Evolutionary conservation across 2,113 vertebrate genomes (phyloP), one percentile per base, ranked within the genome.

Genomic region (Rhinolophus sinicus): DNA sequence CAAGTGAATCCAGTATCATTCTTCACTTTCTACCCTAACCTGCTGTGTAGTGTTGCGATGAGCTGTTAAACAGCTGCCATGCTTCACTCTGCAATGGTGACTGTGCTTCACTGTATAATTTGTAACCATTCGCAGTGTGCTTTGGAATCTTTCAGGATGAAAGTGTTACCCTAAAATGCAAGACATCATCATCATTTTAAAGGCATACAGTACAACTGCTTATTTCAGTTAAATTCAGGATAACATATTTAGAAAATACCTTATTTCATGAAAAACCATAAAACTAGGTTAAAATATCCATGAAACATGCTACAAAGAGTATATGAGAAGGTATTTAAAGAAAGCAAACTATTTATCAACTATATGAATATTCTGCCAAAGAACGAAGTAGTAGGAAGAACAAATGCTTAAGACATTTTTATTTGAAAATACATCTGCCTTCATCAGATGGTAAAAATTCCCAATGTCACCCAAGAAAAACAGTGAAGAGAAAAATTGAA

Each of bases 381-480:
- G 97, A 96, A 97, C 96, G 93, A 77, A 96, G 91, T 97, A 96
- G 97, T 95, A 97, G 91, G 88, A 97, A 97, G 97, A 97, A 97
- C 97, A 98, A 98, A 98, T 96, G 94, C 96, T 97, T 95, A 85
- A 98, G 95, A 97, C 96, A 96, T 96, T 97, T 97, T 98, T 97
- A 97, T 97, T 98, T 97, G 97, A 98, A 97, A 97, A 98, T 98
- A 97, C 96, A 98, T 97, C 97, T 98, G 97, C 89, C 94, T 98
- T 98, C 94, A 97, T 98, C 97, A 97, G 97, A 98, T 97, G 97
- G 97, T 94, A 97, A 97, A 98, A 97, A 96, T 96, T 97, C 83
- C 93, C 97, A 97, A 87, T 97, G 97, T 96, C 97, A 98, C 97
- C 97, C 95, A 96, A 97, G 97, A 97, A 97, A 98, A 97, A 97